phyloP scores from a whole-genome alignment of 2,888 invertebrate genomes.

The Leistus spinibarbis region DNA sequence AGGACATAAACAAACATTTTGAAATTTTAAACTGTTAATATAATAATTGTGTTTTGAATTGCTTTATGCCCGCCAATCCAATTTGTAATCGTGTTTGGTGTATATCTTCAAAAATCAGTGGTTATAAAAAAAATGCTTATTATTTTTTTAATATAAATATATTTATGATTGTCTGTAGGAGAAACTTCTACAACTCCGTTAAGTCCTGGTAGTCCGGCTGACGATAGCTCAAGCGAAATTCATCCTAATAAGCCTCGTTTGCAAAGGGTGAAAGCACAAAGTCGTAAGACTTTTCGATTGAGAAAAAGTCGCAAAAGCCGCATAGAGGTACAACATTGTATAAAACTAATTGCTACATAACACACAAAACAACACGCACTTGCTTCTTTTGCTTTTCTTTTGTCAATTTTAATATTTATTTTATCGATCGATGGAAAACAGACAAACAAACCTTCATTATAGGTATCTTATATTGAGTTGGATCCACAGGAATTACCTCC shows the following conservation, averaged over 20 bases:
- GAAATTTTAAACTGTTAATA: too few relatives aligned
- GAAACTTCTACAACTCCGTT: slow-evolving; percentile 77
- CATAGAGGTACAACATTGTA: slow-evolving; percentile 61
- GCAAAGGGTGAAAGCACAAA: slow-evolving; percentile 92
- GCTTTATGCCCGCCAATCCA: too few relatives aligned
- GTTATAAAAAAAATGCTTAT: too few relatives aligned
- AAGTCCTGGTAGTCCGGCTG: slow-evolving; percentile 74
- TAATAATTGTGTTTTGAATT: too few relatives aligned
- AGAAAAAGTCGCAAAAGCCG: slow-evolving; percentile 77
- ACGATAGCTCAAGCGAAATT: slow-evolving; percentile 70
- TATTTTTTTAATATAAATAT: neutral
- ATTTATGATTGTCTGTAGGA: slow-evolving; percentile 58
- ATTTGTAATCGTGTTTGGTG: too few relatives aligned
- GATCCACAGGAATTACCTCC: slow-evolving; percentile 53
- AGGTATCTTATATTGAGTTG: slow-evolving; percentile 61
- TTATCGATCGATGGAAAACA: neutral
- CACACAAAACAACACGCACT: neutral
- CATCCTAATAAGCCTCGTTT: slow-evolving; percentile 70
- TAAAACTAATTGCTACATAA: slow-evolving; percentile 50
- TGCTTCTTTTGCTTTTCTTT: neutral
- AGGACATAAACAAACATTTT: too few relatives aligned
- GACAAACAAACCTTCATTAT: slow-evolving; percentile 12
- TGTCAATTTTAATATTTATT: slow-evolving; percentile 1
- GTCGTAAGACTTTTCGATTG: slow-evolving; percentile 90
- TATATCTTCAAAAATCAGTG: too few relatives aligned